A percentile compares a stretch with the other conserved stretches of the same genome.
Conservation (phyloP, 2,888 invertebrate species). For the Heliconius sara region DNA sequence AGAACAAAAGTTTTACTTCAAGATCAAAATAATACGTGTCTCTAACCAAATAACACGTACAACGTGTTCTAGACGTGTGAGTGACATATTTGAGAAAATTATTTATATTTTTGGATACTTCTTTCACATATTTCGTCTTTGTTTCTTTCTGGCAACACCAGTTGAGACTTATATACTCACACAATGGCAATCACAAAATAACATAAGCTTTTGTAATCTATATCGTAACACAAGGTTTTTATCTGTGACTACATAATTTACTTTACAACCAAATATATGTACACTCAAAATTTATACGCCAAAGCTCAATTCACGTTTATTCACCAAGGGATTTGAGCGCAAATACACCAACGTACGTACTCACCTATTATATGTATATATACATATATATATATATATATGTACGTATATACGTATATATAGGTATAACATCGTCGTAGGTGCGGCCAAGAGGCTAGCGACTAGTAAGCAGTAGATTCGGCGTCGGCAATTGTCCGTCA, state of each 20-base stretch:
- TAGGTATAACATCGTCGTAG: conserved; percentile 35
- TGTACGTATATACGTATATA: conserved; percentile 2
- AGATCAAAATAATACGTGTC: background rate
- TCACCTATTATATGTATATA: background rate
- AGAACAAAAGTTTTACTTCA: background rate
- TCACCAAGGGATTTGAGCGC: conserved; percentile 22
- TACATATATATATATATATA: background rate
- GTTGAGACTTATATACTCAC: background rate
- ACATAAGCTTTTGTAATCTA: background rate
- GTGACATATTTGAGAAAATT: background rate
- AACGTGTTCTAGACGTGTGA: background rate
- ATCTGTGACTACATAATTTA: background rate
- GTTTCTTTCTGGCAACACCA: background rate
- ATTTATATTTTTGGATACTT: background rate
- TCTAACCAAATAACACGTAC: background rate
- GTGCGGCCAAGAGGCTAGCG: conserved; percentile 56
- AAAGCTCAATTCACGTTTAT: conserved; percentile 1
- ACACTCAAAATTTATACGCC: background rate
- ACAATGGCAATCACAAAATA: background rate
- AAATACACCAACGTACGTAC: conserved; percentile 4
- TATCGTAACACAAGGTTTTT: background rate
- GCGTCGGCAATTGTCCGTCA: conserved; percentile 80
- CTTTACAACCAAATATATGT: background rate
- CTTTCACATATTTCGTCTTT: background rate
- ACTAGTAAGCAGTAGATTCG: conserved; percentile 68